Percentiles rank a stretch among this genome's conserved stretches.
Evolutionary conservation across 2,113 vertebrate species (phyloP).

Genomic region (Apodemus speciosus): DNA sequence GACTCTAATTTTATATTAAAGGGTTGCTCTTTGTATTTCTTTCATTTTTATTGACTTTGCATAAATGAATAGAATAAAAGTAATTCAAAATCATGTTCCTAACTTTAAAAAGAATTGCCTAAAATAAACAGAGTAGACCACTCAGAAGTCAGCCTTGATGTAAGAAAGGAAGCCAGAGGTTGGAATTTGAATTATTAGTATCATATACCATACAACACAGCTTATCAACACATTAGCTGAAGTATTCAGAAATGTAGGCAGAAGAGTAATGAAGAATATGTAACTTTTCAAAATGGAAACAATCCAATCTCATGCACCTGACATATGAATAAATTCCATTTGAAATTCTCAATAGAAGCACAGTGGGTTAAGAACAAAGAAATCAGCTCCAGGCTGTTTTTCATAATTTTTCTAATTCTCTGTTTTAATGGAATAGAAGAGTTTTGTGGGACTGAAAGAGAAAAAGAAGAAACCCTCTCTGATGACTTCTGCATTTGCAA

Average conservation of each 20-base stretch:
- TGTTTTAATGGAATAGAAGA: conserved; percentile 73
- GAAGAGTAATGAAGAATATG: conserved; percentile 58
- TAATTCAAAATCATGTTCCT: not conserved
- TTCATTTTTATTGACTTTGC: conserved; percentile 44
- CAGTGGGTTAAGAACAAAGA: conserved; percentile 71
- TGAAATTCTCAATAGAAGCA: conserved; percentile 60
- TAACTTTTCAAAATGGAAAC: conserved; percentile 58
- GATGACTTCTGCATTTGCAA: conserved; percentile 61
- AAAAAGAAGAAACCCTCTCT: conserved; percentile 4
- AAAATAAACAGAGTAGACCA: not conserved
- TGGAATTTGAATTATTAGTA: not conserved
- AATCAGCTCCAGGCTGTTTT: conserved; percentile 67
- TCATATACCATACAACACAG: not conserved
- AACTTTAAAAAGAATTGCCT: not conserved
- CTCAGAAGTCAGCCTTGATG: not conserved
- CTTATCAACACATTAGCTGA: not conserved
- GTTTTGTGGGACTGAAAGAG: conserved; percentile 62
- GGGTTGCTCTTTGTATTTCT: not conserved
- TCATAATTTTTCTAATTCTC: conserved; percentile 75
- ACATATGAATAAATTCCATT: conserved; percentile 62
- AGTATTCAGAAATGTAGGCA: conserved; percentile 14
- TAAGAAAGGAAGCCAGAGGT: conserved; percentile 31
- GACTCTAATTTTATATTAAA: conserved; percentile 37
- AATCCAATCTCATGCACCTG: conserved; percentile 22
- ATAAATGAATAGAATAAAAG: not conserved